These are phyloP conservation scores for Mimas tiliae DNA, from an alignment of 2,888 invertebrate genomes.

Conservation along the genomic window DNA sequence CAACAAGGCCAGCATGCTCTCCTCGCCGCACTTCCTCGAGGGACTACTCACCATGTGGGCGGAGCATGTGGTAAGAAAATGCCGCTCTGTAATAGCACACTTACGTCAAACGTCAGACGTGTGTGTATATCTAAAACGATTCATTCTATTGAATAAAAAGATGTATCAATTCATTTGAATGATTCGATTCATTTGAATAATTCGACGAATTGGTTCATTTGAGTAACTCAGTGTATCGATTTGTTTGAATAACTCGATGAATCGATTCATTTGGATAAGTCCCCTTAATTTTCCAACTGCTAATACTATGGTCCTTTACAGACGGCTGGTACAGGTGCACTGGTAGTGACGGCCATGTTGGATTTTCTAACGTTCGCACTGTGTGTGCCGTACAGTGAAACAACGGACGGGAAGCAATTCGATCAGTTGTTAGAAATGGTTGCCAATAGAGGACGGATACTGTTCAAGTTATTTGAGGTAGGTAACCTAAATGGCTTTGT, in stretches of 20 bases:
- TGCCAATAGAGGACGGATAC: constrained; percentile 93
- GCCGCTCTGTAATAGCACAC: neutral
- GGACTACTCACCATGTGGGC: constrained; percentile 97
- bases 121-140: too few species aligned
- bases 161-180: too few species aligned
- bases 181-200: neutral
- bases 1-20: constrained; percentile 97
- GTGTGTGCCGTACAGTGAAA: constrained; percentile 99
- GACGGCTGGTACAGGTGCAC: constrained; percentile 96
- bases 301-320: constrained; percentile 60
- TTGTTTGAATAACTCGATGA: neutral
- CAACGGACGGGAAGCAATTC: constrained; percentile 98
- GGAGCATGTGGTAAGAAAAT: constrained; percentile 92
- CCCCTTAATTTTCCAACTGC: neutral
- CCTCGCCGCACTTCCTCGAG: constrained; percentile 95
- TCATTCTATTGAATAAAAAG: too few species aligned
- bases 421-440: constrained; percentile 97
- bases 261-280: too few species aligned
- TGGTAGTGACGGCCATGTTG: constrained; percentile 98
- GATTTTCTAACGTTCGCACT: constrained; percentile 99
- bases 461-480: constrained; percentile 96
- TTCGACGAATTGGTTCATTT: too few species aligned
- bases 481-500: too few species aligned
- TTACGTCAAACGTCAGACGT: too few species aligned
- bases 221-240: neutral